Evolutionary conservation across 2,797 vertebrate genomes (phyloP).

Genomic region (Ptychadena robeensis): DNA sequence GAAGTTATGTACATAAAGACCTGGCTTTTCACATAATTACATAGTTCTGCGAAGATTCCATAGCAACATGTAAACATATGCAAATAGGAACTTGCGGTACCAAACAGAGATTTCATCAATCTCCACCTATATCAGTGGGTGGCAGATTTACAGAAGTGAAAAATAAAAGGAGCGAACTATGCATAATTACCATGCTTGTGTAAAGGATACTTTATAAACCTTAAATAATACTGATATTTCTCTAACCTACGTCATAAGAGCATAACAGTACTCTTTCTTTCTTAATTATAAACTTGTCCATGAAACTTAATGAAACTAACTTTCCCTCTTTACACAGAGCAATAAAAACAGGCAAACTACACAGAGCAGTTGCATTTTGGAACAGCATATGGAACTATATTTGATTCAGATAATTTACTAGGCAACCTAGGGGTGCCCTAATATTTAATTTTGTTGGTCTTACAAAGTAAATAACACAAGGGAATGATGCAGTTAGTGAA

Average conservation of each 20-base stretch:
- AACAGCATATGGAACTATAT: background rate
- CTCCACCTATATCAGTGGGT: slow-evolving; percentile 25
- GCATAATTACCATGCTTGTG: background rate
- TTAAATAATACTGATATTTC: background rate
- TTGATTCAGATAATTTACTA: background rate
- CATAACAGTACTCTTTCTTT: background rate
- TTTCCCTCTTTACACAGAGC: background rate
- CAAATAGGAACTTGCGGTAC: slow-evolving; percentile 10
- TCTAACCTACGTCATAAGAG: background rate
- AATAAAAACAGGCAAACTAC: background rate
- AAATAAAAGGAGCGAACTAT: background rate
- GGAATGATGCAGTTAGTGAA: too few species aligned
- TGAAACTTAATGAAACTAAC: background rate
- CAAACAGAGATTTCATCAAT: background rate
- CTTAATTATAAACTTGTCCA: background rate
- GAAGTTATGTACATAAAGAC: background rate
- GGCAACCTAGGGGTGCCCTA: background rate
- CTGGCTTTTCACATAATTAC: slow-evolving; percentile 15
- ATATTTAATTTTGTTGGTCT: too few species aligned
- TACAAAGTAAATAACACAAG: too few species aligned
- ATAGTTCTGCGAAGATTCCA: slow-evolving; percentile 22
- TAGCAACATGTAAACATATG: slow-evolving; percentile 44
- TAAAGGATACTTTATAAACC: background rate
- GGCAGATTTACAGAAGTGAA: slow-evolving; percentile 12
- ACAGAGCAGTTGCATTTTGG: background rate